These are phyloP conservation scores for Enteromius anoplus DNA, from an alignment of 2,797 vertebrate species.

Conservation along the genomic window DNA sequence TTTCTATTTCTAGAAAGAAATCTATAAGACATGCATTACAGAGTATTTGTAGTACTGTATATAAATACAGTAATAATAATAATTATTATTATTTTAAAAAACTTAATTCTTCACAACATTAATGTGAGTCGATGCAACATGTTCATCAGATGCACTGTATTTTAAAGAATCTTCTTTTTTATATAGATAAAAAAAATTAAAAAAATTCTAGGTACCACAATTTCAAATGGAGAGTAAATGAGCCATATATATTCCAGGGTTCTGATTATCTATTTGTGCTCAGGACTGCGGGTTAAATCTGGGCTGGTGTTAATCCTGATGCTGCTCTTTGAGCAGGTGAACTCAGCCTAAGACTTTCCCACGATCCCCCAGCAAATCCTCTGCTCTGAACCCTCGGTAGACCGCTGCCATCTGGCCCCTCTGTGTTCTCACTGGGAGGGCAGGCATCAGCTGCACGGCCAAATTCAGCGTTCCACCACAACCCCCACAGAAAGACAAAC, in stretches of 20 bases:
- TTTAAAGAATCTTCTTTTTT: background rate
- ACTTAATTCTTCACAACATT: background rate
- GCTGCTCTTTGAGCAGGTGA: conserved; percentile 80
- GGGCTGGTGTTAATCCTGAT: conserved; percentile 77
- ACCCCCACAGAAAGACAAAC: conserved; percentile 67
- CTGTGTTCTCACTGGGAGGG: conserved; percentile 78
- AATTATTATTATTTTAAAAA: background rate
- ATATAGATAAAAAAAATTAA: background rate
- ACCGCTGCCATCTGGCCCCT: conserved; percentile 82
- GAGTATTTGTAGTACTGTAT: background rate
- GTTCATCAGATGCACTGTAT: background rate
- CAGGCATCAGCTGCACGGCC: conserved; percentile 79
- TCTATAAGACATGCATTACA: background rate
- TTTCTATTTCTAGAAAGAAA: background rate
- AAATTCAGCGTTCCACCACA: conserved; percentile 83
- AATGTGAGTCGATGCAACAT: background rate
- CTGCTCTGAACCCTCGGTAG: conserved; percentile 75
- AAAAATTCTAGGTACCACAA: background rate
- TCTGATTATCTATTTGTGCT: conserved; percentile 45
- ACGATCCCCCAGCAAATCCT: conserved; percentile 81
- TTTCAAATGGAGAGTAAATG: background rate
- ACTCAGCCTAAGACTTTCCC: conserved; percentile 83
- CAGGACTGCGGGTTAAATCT: conserved; percentile 66
- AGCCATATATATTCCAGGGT: conserved; percentile 11
- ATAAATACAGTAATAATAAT: background rate